Percentiles rank a stretch among this genome's conserved stretches.
Evolutionary conservation across 2,113 vertebrate genomes (phyloP).

Genomic region (Seriola dumerili): DNA sequence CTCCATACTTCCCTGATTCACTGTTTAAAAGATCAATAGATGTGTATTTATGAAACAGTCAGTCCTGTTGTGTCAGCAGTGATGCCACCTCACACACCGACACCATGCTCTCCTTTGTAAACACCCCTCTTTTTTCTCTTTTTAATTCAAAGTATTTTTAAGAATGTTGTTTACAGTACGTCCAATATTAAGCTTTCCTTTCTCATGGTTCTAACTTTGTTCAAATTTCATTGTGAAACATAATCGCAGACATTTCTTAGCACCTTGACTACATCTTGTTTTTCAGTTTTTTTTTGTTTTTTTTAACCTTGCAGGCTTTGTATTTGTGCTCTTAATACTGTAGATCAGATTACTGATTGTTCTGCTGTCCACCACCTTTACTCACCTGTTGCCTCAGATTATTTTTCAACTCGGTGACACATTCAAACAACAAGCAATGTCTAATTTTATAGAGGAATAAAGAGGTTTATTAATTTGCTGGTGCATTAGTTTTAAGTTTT

Average conservation of each 20-base stretch:
- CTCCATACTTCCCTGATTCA: not conserved
- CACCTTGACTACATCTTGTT: constrained; percentile 40
- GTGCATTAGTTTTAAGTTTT: not conserved
- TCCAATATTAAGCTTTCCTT: fast-evolving
- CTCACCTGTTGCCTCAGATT: not conserved
- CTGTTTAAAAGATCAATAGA: constrained; percentile 63
- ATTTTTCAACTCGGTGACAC: not conserved
- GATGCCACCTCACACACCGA: not conserved
- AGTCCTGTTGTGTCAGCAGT: constrained; percentile 48
- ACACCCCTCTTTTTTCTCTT: not conserved
- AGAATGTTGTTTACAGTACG: not conserved
- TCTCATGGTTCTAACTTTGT: not conserved
- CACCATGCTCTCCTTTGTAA: not conserved
- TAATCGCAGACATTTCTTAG: constrained; percentile 27
- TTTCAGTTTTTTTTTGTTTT: constrained; percentile 4
- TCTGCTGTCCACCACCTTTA: not conserved
- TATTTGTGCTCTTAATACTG: constrained; percentile 15
- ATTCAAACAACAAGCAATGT: not conserved
- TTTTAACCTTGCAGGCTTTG: constrained; percentile 28
- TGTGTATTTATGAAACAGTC: constrained; percentile 66
- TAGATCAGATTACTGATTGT: constrained; percentile 63
- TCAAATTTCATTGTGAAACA: constrained; percentile 12
- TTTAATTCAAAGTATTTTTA: not conserved
- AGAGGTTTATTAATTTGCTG: not conserved
- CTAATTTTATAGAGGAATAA: not conserved